A percentile compares a stretch with the other conserved stretches of the same genome.
These are phyloP conservation scores for Colinus virginianus DNA, from an alignment of 2,113 vertebrate genomes.

Conservation along the genomic window DNA sequence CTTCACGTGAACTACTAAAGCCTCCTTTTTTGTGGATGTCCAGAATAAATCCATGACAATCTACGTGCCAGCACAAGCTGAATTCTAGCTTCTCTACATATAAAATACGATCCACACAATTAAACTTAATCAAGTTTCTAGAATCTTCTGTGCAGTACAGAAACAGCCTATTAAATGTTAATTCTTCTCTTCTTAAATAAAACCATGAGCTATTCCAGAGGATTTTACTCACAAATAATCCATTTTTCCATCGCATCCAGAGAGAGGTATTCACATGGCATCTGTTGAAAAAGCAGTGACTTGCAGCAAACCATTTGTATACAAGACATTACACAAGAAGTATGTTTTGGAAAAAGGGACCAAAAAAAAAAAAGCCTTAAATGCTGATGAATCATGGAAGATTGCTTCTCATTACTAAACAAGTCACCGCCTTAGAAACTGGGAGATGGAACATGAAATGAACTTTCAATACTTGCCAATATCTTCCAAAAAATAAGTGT, in stretches of 20 bases:
- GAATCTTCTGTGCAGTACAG: neutral
- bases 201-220: neutral
- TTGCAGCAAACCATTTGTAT: neutral
- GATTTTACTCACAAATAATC: slow-evolving; percentile 95
- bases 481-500: neutral
- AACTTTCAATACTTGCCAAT: neutral
- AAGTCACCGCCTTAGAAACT: neutral
- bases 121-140: neutral
- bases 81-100: neutral
- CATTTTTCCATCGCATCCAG: slow-evolving; percentile 99
- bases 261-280: slow-evolving; percentile 99
- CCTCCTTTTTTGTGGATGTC: neutral
- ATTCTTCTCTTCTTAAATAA: neutral
- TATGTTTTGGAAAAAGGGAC: neutral
- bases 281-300: slow-evolving; percentile 79
- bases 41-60: neutral
- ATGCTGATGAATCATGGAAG: neutral
- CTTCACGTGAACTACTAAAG: neutral
- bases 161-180: neutral
- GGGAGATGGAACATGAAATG: neutral
- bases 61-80: neutral
- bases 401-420: neutral
- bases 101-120: neutral
- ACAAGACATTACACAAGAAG: neutral
- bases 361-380: neutral